Percentiles rank a stretch among this genome's conserved stretches.
phyloP scores from a whole-genome alignment of 2,113 vertebrate genomes.

The Neomonachus schauinslandi region DNA sequence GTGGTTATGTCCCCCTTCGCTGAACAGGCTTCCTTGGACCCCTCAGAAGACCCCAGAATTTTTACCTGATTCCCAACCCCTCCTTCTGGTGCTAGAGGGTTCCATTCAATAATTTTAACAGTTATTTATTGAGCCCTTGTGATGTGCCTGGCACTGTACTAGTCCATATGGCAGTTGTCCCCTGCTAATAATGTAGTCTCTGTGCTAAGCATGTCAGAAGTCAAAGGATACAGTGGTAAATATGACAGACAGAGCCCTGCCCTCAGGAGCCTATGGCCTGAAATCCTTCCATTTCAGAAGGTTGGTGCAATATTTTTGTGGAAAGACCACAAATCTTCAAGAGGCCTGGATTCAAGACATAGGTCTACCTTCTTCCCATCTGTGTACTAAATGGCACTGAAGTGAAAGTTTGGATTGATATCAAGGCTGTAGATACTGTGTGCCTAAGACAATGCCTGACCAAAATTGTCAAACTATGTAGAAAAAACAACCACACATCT shows the following conservation, averaged over 20 bases:
- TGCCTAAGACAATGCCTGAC: background rate
- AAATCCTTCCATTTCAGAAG: background rate
- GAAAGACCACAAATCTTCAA: background rate
- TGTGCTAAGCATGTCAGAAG: fast-evolving
- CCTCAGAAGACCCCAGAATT: background rate
- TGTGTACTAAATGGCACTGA: background rate
- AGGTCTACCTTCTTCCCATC: background rate
- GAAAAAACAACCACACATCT: background rate
- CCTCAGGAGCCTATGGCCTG: background rate
- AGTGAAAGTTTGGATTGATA: background rate
- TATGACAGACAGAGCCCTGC: background rate
- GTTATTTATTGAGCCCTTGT: background rate
- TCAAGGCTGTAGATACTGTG: background rate
- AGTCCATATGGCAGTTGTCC: background rate
- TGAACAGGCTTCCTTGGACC: background rate
- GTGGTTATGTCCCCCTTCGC: background rate
- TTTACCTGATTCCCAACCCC: background rate
- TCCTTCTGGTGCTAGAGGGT: background rate
- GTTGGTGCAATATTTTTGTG: fast-evolving
- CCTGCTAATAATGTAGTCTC: background rate
- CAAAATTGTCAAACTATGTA: background rate
- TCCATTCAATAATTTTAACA: background rate
- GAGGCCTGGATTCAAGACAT: background rate
- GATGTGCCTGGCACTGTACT: background rate
- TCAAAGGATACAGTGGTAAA: too few species aligned